A percentile compares a stretch with the other conserved stretches of the same genome.
phyloP scores from a whole-genome alignment of 1,140 invertebrate species.

The Frieseomelitta varia region DNA sequence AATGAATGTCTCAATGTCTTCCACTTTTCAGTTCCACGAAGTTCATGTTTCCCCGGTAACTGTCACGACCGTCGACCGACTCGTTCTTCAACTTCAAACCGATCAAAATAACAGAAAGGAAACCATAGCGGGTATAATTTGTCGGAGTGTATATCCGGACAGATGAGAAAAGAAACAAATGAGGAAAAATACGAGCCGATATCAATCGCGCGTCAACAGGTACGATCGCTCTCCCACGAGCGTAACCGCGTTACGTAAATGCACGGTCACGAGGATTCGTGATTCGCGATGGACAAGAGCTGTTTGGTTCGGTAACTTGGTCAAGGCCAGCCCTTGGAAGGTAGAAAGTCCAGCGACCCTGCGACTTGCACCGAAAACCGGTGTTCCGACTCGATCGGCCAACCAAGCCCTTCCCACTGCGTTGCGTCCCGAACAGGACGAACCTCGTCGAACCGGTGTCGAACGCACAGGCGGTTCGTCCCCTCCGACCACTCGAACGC shows the following conservation, averaged over 20 bases:
- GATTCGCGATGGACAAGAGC: constrained; percentile 27
- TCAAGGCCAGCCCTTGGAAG: constrained; percentile 62
- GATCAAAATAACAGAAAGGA: neutral
- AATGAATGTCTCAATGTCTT: neutral
- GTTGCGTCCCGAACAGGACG: neutral
- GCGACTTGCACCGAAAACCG: constrained; percentile 37
- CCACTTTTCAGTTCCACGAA: neutral
- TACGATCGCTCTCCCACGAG: neutral
- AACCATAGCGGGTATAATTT: neutral
- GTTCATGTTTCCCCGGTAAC: neutral
- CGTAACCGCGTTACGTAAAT: constrained; percentile 42
- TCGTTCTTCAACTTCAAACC: neutral
- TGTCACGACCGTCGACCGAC: neutral
- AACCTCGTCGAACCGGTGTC: constrained; percentile 18
- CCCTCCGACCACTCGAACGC: constrained; percentile 15
- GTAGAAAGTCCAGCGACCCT: constrained; percentile 29
- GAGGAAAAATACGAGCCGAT: neutral
- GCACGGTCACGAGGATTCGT: constrained; percentile 34
- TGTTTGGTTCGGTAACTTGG: constrained; percentile 57
- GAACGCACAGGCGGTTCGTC: constrained; percentile 1
- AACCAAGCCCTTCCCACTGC: constrained; percentile 17
- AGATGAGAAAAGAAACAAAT: neutral
- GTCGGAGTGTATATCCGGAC: no score
- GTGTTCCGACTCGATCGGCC: neutral
- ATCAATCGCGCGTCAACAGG: neutral